Conservation (phyloP, 2,797 vertebrate species). For the Myotis vivesi region DNA sequence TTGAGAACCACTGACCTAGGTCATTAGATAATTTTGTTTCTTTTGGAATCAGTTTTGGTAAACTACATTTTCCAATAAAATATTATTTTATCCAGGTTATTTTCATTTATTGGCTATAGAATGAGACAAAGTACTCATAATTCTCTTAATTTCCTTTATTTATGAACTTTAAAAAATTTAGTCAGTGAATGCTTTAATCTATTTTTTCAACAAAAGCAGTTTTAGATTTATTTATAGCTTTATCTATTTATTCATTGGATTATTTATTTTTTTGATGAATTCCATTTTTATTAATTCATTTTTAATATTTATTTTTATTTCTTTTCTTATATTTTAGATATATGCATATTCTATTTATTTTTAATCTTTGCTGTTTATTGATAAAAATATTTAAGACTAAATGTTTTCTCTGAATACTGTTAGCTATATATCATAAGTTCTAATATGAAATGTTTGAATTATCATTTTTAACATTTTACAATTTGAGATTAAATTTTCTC, state of each 20-base stretch:
- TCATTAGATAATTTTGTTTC: neutral
- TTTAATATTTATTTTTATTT: neutral
- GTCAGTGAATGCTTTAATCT: neutral
- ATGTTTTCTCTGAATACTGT: neutral
- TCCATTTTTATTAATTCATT: neutral
- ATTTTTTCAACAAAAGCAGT: neutral
- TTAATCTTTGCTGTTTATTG: neutral
- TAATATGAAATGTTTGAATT: neutral
- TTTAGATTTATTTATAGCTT: neutral
- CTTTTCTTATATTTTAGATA: neutral
- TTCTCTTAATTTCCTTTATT: neutral
- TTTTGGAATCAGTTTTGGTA: slow-evolving; percentile 3
- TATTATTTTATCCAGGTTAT: neutral
- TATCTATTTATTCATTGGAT: neutral
- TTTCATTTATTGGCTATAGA: neutral
- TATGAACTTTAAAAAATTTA: neutral
- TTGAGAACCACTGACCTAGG: too few relatives aligned
- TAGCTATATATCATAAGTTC: neutral
- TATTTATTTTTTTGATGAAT: neutral
- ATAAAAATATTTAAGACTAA: slow-evolving; percentile 37
- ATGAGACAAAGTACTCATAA: neutral
- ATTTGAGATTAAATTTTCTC: slow-evolving; percentile 1
- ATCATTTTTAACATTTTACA: neutral
- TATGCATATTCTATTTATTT: neutral
- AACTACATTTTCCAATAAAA: neutral